A percentile compares a stretch with the other conserved stretches of the same genome.
Conservation (phyloP, 2,797 vertebrate species). For the Orestias chungarensis region DNA sequence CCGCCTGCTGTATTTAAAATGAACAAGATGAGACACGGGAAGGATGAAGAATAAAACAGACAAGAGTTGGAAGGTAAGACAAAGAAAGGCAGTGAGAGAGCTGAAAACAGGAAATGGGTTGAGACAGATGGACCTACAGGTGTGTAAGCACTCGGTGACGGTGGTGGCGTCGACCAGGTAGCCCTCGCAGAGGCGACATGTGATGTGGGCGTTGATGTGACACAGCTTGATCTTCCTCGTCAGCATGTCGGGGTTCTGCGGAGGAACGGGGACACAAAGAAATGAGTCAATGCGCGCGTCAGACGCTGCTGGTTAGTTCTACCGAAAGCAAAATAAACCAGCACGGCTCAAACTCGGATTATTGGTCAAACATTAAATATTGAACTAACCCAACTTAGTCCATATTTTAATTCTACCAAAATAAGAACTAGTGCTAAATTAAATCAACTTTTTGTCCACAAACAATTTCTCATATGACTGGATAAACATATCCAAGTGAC, state of each 20-base stretch:
- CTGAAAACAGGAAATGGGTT: not conserved
- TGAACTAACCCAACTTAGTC: too few relatives aligned
- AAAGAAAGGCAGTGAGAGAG: not conserved
- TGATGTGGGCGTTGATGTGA: constrained; percentile 99
- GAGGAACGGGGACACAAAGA: not conserved
- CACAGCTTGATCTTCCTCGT: constrained; percentile 99
- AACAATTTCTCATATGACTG: too few relatives aligned
- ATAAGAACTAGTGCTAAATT: too few relatives aligned
- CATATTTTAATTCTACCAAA: too few relatives aligned
- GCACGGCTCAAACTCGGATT: not conserved
- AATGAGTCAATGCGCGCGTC: not conserved
- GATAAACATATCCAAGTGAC: too few relatives aligned
- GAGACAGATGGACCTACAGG: constrained; percentile 83
- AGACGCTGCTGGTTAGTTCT: not conserved
- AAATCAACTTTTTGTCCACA: too few relatives aligned
- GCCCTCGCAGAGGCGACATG: constrained; percentile 96
- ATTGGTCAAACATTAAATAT: too few relatives aligned
- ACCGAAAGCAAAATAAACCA: not conserved
- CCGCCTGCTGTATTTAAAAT: too few relatives aligned
- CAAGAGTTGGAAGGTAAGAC: too few relatives aligned
- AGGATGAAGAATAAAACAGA: not conserved
- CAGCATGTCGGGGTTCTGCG: constrained; percentile 92
- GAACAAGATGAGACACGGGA: not conserved
- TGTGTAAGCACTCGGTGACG: constrained; percentile 98
- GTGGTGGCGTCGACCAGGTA: constrained; percentile 99